Conservation (phyloP, 2,888 invertebrate species). For the Theretra japonica region DNA sequence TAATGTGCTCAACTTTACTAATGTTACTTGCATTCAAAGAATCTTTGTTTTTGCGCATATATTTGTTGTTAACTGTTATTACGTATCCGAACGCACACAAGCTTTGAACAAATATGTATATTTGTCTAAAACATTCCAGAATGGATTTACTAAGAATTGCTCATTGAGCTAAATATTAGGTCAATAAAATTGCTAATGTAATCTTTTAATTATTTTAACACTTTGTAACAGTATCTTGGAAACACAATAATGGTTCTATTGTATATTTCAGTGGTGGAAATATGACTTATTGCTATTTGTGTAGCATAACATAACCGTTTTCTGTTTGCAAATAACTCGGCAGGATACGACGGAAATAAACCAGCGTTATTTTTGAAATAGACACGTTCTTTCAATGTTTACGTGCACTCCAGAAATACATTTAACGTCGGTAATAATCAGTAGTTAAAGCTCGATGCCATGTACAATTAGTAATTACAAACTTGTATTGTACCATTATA, state of each 20-base stretch:
- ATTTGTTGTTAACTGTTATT: not conserved
- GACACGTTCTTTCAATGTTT: conserved; percentile 25
- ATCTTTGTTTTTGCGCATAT: not conserved
- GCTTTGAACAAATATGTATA: not conserved
- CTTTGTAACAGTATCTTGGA: no score
- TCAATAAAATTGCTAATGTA: no score
- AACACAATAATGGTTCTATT: not conserved
- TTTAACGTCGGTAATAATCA: not conserved
- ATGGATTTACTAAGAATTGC: no score
- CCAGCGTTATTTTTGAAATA: conserved; percentile 20
- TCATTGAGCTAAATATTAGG: no score
- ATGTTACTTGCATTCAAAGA: not conserved
- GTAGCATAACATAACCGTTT: conserved; percentile 22
- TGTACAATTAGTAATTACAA: no score
- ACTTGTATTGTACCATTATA: no score
- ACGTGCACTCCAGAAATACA: conserved; percentile 9
- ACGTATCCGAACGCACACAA: not conserved
- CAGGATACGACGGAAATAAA: conserved; percentile 25
- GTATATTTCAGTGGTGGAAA: not conserved
- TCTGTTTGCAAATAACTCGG: conserved; percentile 24
- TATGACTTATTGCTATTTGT: conserved; percentile 12
- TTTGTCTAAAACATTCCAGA: not conserved
- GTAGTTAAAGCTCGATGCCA: not conserved
- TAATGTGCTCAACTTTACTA: conserved; percentile 2
- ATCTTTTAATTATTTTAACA: no score